phyloP scores from a whole-genome alignment of 2,888 invertebrate species.

The Andrena haemorrhoa region DNA sequence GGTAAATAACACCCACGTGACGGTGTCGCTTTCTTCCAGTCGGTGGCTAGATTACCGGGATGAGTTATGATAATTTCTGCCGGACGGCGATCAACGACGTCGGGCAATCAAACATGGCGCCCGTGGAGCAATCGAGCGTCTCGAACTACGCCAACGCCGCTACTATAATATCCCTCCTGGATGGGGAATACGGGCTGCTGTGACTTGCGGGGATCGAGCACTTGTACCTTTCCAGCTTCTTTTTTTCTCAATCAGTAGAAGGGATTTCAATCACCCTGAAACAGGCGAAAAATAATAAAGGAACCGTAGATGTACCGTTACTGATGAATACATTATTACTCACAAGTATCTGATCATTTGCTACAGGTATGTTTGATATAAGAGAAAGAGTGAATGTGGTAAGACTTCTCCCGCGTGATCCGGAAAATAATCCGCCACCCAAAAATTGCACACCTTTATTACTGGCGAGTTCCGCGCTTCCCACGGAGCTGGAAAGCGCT shows the following conservation, averaged over 20 bases:
- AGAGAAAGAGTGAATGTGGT: no score
- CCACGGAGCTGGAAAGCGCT: no score
- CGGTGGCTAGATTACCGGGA: conserved; percentile 79
- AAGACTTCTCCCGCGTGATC: no score
- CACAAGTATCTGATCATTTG: no score
- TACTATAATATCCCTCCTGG: conserved; percentile 56
- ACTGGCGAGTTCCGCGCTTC: no score
- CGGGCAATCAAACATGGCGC: conserved; percentile 83
- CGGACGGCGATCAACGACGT: conserved; percentile 82
- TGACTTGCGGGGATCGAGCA: not conserved
- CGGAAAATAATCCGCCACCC: no score
- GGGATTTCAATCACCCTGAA: not conserved
- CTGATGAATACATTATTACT: not conserved
- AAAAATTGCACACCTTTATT: no score
- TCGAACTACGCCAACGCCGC: conserved; percentile 79
- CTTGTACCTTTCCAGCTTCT: not conserved
- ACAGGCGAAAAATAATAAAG: not conserved
- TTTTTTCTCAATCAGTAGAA: not conserved
- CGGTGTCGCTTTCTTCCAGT: conserved; percentile 77
- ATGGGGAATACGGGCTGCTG: conserved; percentile 32
- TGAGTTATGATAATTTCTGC: conserved; percentile 83
- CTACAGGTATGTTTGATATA: no score
- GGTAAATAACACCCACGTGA: conserved; percentile 77
- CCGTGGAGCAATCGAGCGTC: conserved; percentile 79
- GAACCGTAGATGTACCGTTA: not conserved